These are phyloP conservation scores for Lasioglossum lativentre DNA, from an alignment of 2,888 invertebrate species.

Conservation along the genomic window DNA sequence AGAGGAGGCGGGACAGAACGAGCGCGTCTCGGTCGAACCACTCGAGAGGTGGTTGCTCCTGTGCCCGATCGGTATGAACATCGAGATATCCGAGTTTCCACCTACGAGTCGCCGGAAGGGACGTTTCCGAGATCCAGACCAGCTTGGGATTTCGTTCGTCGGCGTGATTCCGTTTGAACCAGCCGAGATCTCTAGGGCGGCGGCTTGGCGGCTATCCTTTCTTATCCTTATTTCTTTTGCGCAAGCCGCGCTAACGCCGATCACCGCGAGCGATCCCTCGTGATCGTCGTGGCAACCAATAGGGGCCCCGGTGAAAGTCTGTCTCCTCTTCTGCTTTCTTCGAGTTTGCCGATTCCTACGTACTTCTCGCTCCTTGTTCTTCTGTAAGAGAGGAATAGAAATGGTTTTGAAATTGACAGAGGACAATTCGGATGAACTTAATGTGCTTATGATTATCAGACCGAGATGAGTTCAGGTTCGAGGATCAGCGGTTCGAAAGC, in stretches of 20 bases:
- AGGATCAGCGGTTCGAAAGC: neutral
- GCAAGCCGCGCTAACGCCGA: conserved; percentile 18
- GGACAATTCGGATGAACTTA: too few species aligned
- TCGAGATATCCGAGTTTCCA: conserved; percentile 70
- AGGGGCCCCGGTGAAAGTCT: conserved; percentile 66
- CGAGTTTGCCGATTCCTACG: conserved; percentile 13
- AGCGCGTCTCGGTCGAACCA: conserved; percentile 48
- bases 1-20: conserved; percentile 5
- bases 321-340: conserved; percentile 52
- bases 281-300: conserved; percentile 67
- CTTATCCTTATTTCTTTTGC: conserved; percentile 60
- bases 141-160: conserved; percentile 72
- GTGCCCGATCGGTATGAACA: conserved; percentile 56
- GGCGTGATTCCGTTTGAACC: conserved; percentile 71
- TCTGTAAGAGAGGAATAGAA: too few species aligned
- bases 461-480: neutral
- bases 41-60: conserved; percentile 69
- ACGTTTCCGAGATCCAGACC: conserved; percentile 70
- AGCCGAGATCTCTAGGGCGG: conserved; percentile 41
- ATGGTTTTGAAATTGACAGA: too few species aligned
- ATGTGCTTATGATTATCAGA: neutral
- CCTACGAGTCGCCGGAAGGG: conserved; percentile 75
- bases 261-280: conserved; percentile 64
- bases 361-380: neutral
- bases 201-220: conserved; percentile 8